Base-by-base conservation (phyloP, 2,113 vertebrate genomes). In the Syngnathus scovelli region DNA sequence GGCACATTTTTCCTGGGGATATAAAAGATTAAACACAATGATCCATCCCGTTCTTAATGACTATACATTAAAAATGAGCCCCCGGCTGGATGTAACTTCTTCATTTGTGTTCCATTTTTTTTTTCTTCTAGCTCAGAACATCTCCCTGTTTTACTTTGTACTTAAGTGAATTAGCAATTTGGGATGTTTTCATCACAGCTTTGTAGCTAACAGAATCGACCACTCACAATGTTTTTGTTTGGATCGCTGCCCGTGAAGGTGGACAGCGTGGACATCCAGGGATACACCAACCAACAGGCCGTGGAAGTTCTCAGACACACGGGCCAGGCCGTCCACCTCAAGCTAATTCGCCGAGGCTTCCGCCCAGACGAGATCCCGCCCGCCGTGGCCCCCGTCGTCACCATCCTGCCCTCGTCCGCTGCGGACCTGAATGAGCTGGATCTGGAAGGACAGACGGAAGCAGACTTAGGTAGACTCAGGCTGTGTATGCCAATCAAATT, bases 231-330 rank as follows among this genome's bases (percentile, higher is more conserved):
- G 27, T 58, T 7, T 10, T 12, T 61, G 18, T 5, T 27, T 16
- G 38, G 4, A 7, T 44, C 13, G 18, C 12, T 1, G 27, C 19
- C 82, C 18, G 68, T 87, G 65, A 81, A 99, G 96, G 96, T 99
- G 39, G 95, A 99, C 51, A 91, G 95, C 19, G 90, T 92, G 71
- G 93, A 96, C 87, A 94, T 99, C 87, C 95, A 95, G 78, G 95
- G 94, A 64, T 97, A 93, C 90, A 96, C 93, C 78, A 99, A 99
- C 82, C 97, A 99, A 64, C 95, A 99, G 88, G 96, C 97, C 8
- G 96, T 99, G 75, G 97, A 99, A 0, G 91, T 98, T 33, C 80
- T 99, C 69, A 87, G 94, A 46, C 95, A 94, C 83, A 99, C 97
- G 0, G 93, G 95, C 68, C 94, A 98, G 79, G 94, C 90, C 0